A percentile compares a stretch with the other conserved stretches of the same genome.
These are phyloP conservation scores for Plodia interpunctella DNA, from an alignment of 1,140 invertebrate species.

Conservation along the genomic window DNA sequence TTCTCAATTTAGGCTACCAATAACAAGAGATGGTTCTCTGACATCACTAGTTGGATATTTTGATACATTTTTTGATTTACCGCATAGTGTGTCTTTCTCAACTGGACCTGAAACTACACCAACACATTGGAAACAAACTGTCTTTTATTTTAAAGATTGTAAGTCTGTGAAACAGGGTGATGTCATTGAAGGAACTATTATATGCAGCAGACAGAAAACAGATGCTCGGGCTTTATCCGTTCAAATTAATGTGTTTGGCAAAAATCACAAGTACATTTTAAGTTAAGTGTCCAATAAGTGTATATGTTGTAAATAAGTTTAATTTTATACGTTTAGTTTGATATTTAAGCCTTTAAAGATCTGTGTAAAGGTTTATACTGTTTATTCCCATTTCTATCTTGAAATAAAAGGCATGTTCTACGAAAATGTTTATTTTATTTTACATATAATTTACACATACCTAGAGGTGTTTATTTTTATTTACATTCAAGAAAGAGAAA, in stretches of 20 bases:
- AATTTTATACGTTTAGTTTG: neutral
- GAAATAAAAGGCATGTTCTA: constrained; percentile 41
- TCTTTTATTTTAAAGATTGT: constrained; percentile 89
- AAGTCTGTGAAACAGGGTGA: constrained; percentile 86
- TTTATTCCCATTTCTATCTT: neutral
- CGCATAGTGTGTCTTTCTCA: constrained; percentile 81
- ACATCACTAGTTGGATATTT: constrained; percentile 96
- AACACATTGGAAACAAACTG: constrained; percentile 99
- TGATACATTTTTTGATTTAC: constrained; percentile 90
- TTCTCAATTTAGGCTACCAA: constrained; percentile 85
- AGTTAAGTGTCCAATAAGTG: constrained; percentile 35
- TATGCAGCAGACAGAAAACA: constrained; percentile 74
- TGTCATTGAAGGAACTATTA: constrained; percentile 80
- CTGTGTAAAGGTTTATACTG: neutral
- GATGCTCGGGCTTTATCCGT: constrained; percentile 65
- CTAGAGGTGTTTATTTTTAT: constrained; percentile 44
- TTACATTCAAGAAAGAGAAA: constrained; percentile 4
- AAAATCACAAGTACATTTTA: constrained; percentile 69
- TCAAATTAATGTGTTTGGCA: constrained; percentile 68
- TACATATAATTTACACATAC: constrained; percentile 55
- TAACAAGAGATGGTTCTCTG: constrained; percentile 84
- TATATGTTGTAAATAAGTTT: too few species aligned
- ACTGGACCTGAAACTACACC: constrained; percentile 85
- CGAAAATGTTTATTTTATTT: constrained; percentile 69
- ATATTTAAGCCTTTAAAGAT: neutral